phyloP scores from a whole-genome alignment of 1,140 invertebrate genomes.

The Anoplophora glabripennis region DNA sequence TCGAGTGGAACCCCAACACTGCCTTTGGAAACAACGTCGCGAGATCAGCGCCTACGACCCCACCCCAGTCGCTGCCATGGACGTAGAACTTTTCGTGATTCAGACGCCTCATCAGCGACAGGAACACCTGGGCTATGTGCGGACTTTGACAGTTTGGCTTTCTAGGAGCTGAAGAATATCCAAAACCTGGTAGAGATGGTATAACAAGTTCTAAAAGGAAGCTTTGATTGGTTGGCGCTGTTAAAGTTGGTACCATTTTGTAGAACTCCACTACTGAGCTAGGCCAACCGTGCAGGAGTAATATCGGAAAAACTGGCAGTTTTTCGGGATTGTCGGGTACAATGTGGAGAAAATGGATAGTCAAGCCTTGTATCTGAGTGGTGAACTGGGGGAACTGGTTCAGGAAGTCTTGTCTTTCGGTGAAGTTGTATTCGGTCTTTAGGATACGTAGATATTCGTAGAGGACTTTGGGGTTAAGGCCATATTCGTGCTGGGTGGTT shows the following conservation, averaged over 20 bases:
- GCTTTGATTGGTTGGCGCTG: neutral
- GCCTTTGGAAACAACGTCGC: neutral
- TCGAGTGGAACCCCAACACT: constrained; percentile 10
- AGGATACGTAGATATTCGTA: constrained; percentile 56
- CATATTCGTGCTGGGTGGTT: constrained; percentile 56
- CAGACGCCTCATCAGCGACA: constrained; percentile 77
- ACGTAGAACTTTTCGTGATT: constrained; percentile 72
- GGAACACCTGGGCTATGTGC: constrained; percentile 69
- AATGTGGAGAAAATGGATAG: constrained; percentile 71
- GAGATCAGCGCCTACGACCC: neutral
- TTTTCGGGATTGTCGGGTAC: constrained; percentile 57
- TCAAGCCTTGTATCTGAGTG: constrained; percentile 57
- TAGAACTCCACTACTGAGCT: constrained; percentile 84
- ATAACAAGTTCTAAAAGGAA: constrained; percentile 13
- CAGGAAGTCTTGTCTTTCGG: constrained; percentile 52
- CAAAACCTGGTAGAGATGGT: constrained; percentile 17
- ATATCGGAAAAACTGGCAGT: constrained; percentile 62
- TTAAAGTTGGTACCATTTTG: constrained; percentile 63
- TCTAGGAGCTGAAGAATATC: constrained; percentile 61
- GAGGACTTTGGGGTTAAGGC: constrained; percentile 56
- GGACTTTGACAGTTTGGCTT: constrained; percentile 60
- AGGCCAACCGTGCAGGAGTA: constrained; percentile 88
- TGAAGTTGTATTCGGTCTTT: constrained; percentile 60
- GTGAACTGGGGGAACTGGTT: constrained; percentile 60
- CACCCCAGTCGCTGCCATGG: constrained; percentile 51